A percentile compares a stretch with the other conserved stretches of the same genome.
Conservation (phyloP, 2,888 invertebrate species). For the Balanococcus diminutus region DNA sequence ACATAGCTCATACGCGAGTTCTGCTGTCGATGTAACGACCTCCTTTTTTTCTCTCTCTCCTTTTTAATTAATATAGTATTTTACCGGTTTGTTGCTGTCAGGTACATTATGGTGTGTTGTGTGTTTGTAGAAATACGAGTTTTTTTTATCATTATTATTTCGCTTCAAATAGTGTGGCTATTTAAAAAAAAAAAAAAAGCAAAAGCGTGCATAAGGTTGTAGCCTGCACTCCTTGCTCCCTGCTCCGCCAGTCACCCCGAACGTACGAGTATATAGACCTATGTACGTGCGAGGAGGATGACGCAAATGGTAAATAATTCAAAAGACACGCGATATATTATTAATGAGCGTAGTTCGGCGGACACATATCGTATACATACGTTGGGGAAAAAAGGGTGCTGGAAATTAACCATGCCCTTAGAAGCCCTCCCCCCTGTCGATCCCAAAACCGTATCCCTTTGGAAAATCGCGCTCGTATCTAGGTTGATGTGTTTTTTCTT, state of each 20-base stretch:
- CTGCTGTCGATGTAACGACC: neutral
- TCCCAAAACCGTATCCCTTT: too few species aligned
- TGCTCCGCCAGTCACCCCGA: too few species aligned
- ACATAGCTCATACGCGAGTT: neutral
- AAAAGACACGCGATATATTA: conserved; percentile 1
- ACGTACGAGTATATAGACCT: neutral
- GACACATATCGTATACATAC: neutral
- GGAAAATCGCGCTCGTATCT: too few species aligned
- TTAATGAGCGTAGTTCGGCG: neutral
- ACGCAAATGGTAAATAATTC: neutral
- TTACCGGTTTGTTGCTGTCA: neutral
- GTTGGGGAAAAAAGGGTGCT: neutral
- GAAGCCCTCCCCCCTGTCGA: too few species aligned
- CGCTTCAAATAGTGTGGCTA: too few species aligned
- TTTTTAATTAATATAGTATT: neutral
- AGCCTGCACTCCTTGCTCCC: too few species aligned
- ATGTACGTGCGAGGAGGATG: neutral
- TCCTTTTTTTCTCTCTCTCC: neutral
- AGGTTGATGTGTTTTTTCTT: too few species aligned
- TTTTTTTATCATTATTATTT: neutral
- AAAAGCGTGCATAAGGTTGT: too few species aligned
- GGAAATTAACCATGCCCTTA: neutral
- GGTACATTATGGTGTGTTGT: neutral
- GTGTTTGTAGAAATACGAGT: neutral
- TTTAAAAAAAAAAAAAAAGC: too few species aligned